phyloP scores from a whole-genome alignment of 2,888 invertebrate genomes.

The Clepsis dumicolana region DNA sequence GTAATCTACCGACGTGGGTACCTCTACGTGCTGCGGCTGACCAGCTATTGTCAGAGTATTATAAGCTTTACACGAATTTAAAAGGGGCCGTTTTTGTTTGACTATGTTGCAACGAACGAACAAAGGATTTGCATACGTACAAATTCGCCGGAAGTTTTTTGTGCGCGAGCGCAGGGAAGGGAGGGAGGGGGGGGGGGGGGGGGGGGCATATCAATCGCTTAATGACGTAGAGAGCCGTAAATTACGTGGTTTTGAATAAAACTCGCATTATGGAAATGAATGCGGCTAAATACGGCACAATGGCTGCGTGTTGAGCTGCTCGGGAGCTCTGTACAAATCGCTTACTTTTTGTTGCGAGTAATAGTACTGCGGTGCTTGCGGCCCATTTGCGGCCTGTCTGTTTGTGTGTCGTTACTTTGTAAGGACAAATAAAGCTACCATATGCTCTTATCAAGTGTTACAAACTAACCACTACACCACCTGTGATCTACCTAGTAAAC shows the following conservation, averaged over 20 bases:
- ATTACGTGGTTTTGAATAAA: slow-evolving; percentile 41
- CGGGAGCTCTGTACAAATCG: slow-evolving; percentile 19
- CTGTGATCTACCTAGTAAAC: no score
- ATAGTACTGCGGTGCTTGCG: neutral
- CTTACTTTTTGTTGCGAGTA: slow-evolving; percentile 5
- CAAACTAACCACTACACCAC: neutral
- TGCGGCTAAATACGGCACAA: slow-evolving; percentile 37
- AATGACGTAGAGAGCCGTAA: slow-evolving; percentile 41
- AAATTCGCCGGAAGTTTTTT: slow-evolving; percentile 51
- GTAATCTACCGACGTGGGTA: slow-evolving; percentile 24
- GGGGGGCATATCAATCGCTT: slow-evolving; percentile 45
- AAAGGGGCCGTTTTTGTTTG: neutral
- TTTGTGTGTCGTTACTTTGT: slow-evolving; percentile 12
- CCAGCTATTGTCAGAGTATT: neutral
- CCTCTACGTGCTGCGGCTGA: neutral
- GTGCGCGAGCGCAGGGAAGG: slow-evolving; percentile 28
- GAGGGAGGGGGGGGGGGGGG: neutral
- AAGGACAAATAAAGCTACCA: neutral
- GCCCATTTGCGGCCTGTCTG: neutral
- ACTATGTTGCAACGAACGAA: neutral
- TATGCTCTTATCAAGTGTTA: neutral
- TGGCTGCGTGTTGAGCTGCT: slow-evolving; percentile 32
- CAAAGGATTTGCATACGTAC: slow-evolving; percentile 51
- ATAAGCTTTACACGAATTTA: slow-evolving; percentile 2
- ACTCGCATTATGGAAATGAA: slow-evolving; percentile 36